Conservation (phyloP, 2,113 vertebrate genomes). For the Psilopogon haemacephalus region DNA sequence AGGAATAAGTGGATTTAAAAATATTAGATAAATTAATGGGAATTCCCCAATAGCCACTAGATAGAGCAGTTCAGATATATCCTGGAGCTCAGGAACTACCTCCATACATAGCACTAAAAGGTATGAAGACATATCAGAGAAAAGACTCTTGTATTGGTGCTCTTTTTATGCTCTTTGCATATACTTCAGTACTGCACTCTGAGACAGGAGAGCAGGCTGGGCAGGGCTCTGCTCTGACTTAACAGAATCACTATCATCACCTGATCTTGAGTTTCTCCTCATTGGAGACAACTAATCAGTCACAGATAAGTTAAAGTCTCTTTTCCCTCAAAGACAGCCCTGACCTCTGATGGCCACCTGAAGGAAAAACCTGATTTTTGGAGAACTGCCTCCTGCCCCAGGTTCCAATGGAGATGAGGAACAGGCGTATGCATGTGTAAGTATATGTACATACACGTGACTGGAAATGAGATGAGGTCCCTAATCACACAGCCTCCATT, state of each 20-base stretch:
- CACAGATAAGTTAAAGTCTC: background rate
- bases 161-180: background rate
- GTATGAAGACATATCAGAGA: background rate
- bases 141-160: background rate
- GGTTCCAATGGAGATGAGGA: background rate
- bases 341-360: slow-evolving; percentile 41
- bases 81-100: background rate
- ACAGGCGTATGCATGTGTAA: background rate
- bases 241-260: background rate
- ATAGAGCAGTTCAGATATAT: background rate
- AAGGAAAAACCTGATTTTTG: background rate
- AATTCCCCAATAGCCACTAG: background rate
- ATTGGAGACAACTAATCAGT: background rate
- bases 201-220: background rate
- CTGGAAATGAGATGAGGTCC: background rate
- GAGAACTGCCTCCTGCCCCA: background rate
- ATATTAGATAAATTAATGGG: background rate
- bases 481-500: background rate
- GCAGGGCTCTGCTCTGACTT: background rate
- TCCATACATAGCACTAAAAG: background rate
- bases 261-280: background rate
- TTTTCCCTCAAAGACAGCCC: slow-evolving; percentile 16
- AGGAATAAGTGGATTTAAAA: background rate
- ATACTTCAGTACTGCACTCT: background rate
- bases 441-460: background rate